phyloP scores from a whole-genome alignment of 2,888 invertebrate species.

The Esperia sulphurella region DNA sequence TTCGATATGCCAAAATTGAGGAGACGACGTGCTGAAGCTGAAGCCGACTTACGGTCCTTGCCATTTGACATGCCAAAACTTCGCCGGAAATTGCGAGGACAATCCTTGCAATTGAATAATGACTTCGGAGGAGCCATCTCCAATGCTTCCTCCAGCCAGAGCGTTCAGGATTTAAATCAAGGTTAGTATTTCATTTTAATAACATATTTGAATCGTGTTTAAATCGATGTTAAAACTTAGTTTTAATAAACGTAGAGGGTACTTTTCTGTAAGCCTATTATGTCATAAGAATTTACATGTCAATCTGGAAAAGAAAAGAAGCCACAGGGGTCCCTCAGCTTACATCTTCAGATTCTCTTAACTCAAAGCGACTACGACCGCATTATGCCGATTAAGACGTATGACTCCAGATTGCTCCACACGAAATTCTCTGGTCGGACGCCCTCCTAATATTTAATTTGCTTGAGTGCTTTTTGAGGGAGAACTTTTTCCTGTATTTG shows the following conservation, averaged over 20 bases:
- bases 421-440: conserved; percentile 52
- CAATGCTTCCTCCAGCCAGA: conserved; percentile 90
- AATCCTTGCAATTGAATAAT: conserved; percentile 79
- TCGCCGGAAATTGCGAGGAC: conserved; percentile 84
- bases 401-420: conserved; percentile 64
- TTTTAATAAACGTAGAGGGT: not conserved
- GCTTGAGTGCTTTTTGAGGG: conserved; percentile 72
- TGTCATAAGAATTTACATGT: conserved; percentile 47
- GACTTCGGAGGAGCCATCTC: conserved; percentile 85
- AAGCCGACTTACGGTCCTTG: conserved; percentile 88
- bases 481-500: conserved; percentile 66
- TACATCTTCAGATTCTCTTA: conserved; percentile 50
- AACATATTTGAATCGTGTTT: not conserved
- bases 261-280: conserved; percentile 23
- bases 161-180: conserved; percentile 86
- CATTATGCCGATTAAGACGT: conserved; percentile 76
- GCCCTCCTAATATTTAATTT: conserved; percentile 74
- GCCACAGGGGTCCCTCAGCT: conserved; percentile 56
- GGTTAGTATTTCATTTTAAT: conserved; percentile 61
- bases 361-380: conserved; percentile 60
- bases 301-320: conserved; percentile 39
- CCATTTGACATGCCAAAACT: conserved; percentile 96
- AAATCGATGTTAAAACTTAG: too few relatives aligned
- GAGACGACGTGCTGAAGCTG: conserved; percentile 85
- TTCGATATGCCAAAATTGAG: conserved; percentile 94